phyloP scores from a whole-genome alignment of 2,888 invertebrate genomes.

The Orthosia gracilis region DNA sequence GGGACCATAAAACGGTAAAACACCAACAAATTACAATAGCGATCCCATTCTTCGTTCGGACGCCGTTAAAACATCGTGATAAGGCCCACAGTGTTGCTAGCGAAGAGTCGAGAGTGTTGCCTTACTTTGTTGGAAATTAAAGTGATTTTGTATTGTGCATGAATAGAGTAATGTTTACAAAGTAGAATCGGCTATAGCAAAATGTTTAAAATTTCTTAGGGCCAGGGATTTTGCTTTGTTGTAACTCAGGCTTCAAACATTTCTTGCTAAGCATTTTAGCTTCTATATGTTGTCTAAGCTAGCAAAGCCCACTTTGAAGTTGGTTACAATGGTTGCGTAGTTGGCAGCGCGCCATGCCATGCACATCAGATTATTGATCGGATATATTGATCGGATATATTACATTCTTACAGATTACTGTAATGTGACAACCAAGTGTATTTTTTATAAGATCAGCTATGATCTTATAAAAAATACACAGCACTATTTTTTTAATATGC shows the following conservation, averaged over 20 bases:
- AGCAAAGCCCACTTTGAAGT: too few species aligned
- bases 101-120: conserved; percentile 17
- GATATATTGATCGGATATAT: too few species aligned
- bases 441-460: too few species aligned
- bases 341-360: too few species aligned
- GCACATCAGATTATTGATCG: too few species aligned
- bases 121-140: conserved; percentile 33
- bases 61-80: conserved; percentile 68
- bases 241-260: background rate
- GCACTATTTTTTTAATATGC: too few species aligned
- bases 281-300: background rate
- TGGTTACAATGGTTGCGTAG: too few species aligned
- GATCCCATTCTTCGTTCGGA: conserved; percentile 67
- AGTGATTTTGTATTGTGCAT: conserved; percentile 5
- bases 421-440: too few species aligned
- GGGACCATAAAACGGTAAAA: conserved; percentile 67
- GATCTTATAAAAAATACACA: too few species aligned
- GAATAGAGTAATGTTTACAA: background rate
- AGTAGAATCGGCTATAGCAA: background rate
- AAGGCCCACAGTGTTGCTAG: conserved; percentile 59
- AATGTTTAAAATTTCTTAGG: too few species aligned
- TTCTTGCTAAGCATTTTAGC: background rate
- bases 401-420: too few species aligned
- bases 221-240: too few species aligned
- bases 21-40: conserved; percentile 69